Conservation (phyloP, 2,113 vertebrate species). For the Rhipidura dahli region DNA sequence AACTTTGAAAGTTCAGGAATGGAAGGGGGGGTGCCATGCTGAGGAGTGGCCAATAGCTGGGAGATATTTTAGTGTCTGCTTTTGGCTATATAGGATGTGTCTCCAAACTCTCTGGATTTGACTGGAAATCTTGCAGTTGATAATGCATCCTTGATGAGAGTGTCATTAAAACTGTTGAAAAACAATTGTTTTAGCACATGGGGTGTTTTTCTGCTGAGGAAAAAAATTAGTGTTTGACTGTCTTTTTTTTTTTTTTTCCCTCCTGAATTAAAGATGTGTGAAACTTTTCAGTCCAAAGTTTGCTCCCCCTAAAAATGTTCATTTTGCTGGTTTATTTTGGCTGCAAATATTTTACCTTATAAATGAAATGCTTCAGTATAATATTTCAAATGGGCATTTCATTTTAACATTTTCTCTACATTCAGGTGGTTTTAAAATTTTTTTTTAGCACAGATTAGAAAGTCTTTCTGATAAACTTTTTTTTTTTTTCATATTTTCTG, state of each 20-base stretch:
- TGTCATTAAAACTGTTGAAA: background rate
- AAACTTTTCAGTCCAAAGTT: background rate
- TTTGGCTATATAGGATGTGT: accelerated
- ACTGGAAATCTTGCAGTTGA: background rate
- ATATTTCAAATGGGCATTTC: background rate
- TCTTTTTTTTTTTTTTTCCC: accelerated
- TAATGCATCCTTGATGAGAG: background rate
- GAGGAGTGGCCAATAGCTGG: background rate
- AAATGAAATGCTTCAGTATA: background rate
- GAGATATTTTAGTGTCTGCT: background rate
- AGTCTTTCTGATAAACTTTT: background rate
- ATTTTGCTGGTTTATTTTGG: background rate
- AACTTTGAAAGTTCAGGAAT: background rate
- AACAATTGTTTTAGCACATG: background rate
- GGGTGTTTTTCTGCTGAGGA: background rate
- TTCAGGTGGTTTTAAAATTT: background rate
- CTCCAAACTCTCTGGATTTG: background rate
- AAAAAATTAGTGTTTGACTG: background rate
- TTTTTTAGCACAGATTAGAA: background rate
- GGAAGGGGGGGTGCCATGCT: background rate
- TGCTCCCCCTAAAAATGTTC: background rate
- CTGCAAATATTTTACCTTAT: background rate
- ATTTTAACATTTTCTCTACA: background rate
- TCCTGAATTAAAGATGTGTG: background rate
- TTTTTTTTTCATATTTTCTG: background rate